A percentile compares a stretch with the other conserved stretches of the same genome.
Evolutionary conservation across 2,113 vertebrate species (phyloP).

Genomic region (Eretmochelys imbricata): DNA sequence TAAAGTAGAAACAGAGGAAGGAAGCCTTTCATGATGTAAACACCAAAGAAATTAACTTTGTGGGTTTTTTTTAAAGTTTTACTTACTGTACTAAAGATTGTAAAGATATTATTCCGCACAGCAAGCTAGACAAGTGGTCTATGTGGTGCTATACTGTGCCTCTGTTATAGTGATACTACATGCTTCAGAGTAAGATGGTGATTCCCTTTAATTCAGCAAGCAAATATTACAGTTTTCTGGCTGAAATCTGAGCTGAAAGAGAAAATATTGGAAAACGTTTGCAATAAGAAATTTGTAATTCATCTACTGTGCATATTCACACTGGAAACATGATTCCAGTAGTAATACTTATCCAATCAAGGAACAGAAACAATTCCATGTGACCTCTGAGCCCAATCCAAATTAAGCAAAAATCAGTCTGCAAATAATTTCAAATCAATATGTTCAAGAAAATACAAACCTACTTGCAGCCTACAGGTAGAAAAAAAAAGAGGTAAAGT

Average conservation of each 20-base stretch:
- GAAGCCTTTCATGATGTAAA: neutral
- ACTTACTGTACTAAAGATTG: neutral
- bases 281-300: neutral
- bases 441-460: neutral
- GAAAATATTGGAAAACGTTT: neutral
- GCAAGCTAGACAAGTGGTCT: neutral
- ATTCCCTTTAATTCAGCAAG: neutral
- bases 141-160: neutral
- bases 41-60: neutral
- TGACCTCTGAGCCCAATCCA: neutral
- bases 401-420: neutral
- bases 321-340: neutral
- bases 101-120: neutral
- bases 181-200: neutral
- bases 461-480: neutral
- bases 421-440: neutral
- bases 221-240: neutral
- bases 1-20: neutral
- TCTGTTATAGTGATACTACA: rapidly evolving
- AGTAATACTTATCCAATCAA: neutral
- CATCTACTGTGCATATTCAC: neutral
- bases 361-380: neutral
- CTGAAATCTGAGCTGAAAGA: neutral
- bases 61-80: neutral
- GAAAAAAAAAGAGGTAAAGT: neutral